Percentiles rank a stretch among this genome's conserved stretches.
Evolutionary conservation across 2,797 vertebrate species (phyloP).

Genomic region (Crypturellus tataupa): DNA sequence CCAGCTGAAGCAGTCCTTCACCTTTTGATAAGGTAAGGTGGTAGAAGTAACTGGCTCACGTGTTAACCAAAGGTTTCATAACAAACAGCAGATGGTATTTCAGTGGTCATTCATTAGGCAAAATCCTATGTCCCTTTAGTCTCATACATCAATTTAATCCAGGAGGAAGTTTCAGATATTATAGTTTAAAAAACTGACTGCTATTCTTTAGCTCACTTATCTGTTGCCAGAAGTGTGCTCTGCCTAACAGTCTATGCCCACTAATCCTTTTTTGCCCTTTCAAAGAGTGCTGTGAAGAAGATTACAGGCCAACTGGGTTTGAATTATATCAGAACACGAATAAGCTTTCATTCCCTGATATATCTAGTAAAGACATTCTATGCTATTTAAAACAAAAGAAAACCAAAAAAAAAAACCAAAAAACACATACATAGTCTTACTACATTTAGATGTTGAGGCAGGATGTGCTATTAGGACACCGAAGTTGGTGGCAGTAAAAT

Average conservation of each 20-base stretch:
- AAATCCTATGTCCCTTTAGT: not conserved
- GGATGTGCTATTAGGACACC: not conserved
- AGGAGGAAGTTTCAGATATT: not conserved
- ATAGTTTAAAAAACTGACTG: not conserved
- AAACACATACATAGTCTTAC: not conserved
- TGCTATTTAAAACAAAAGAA: not conserved
- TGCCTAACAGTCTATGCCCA: not conserved
- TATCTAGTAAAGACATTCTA: not conserved
- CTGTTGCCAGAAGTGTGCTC: not conserved
- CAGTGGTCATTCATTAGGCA: not conserved
- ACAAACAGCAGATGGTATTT: not conserved
- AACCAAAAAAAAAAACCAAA: not conserved
- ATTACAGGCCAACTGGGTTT: not conserved
- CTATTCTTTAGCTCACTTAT: slow-evolving; percentile 16
- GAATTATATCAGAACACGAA: not conserved
- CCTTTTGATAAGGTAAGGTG: slow-evolving; percentile 13
- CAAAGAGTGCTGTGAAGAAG: not conserved
- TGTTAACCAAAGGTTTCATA: slow-evolving; percentile 12
- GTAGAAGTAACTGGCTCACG: not conserved
- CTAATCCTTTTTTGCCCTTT: not conserved
- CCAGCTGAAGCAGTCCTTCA: not conserved
- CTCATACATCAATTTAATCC: not conserved
- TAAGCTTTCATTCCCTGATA: not conserved
- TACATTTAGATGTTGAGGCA: not conserved
- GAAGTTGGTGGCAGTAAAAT: not conserved